Conservation (phyloP, 1,140 invertebrate species). For the Atta texana region DNA sequence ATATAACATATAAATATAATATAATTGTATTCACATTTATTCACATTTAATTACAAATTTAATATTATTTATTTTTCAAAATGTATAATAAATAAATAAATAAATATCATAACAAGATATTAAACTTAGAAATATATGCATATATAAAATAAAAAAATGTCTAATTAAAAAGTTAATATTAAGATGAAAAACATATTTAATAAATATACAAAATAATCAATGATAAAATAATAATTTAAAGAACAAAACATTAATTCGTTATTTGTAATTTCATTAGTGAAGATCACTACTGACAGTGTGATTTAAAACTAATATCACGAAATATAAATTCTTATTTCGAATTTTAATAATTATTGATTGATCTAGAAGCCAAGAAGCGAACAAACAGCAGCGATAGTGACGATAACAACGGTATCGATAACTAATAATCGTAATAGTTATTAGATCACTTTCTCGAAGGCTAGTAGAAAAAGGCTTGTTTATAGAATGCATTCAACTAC, state of each 20-base stretch:
- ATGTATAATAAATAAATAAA: neutral
- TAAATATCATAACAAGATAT: neutral
- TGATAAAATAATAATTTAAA: conserved; percentile 11
- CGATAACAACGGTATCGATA: conserved; percentile 15
- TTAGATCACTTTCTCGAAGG: conserved; percentile 51
- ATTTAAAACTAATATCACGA: neutral
- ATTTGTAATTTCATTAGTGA: neutral
- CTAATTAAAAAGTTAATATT: neutral
- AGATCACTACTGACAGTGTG: conserved; percentile 3
- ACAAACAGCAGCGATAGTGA: conserved; percentile 13
- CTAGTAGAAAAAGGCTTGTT: conserved; percentile 61
- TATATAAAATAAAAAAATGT: neutral
- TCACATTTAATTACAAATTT: neutral
- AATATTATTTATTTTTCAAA: neutral
- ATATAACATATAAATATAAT: neutral
- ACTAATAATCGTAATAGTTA: conserved; percentile 38
- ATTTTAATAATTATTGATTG: neutral
- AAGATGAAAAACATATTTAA: neutral
- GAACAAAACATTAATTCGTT: conserved; percentile 1
- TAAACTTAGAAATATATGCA: neutral
- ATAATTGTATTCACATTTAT: neutral
- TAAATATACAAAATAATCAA: neutral
- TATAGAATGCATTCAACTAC: conserved; percentile 60
- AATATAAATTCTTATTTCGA: conserved; percentile 27
- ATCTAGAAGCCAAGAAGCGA: conserved; percentile 14